Evolutionary conservation across 2,888 invertebrate species (phyloP).

Genomic region (Oscheius myriophilus): DNA sequence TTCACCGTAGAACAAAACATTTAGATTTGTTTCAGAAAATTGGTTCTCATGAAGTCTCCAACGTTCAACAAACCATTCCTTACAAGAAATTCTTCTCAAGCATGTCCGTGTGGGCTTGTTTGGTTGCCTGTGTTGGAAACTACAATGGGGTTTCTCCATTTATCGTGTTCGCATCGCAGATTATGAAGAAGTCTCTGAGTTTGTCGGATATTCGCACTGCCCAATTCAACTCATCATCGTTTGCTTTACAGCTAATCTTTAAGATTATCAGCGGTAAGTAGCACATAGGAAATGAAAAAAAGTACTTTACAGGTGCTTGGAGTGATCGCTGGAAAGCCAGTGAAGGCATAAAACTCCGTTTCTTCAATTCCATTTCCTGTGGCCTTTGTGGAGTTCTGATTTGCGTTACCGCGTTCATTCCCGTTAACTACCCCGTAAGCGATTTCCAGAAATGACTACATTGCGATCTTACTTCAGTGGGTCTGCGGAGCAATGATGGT

Average conservation of each 20-base stretch:
- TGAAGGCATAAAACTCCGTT: constrained; percentile 33
- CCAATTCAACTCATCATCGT: constrained; percentile 33
- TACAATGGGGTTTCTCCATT: constrained; percentile 43
- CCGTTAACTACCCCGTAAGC: constrained; percentile 32
- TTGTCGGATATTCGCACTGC: constrained; percentile 35
- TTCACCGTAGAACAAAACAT: neutral
- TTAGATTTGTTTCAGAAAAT: constrained; percentile 1
- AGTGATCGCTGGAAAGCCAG: constrained; percentile 24
- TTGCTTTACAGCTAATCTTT: constrained; percentile 34
- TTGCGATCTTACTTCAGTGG: constrained; percentile 17
- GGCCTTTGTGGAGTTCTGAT: constrained; percentile 38
- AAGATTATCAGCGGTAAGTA: constrained; percentile 40
- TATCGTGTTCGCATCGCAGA: constrained; percentile 35
- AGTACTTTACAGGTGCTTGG: constrained; percentile 15
- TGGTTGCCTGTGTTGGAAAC: constrained; percentile 40
- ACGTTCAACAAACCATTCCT: neutral
- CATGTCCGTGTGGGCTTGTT: constrained; percentile 31
- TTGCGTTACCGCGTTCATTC: constrained; percentile 35
- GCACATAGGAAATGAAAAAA: neutral
- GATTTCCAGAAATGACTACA: neutral
- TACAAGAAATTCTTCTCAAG: constrained; percentile 32
- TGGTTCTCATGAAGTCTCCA: constrained; percentile 1
- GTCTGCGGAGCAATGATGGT: constrained; percentile 33
- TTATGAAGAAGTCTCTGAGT: constrained; percentile 37
- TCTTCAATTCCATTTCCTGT: constrained; percentile 46